A percentile compares a stretch with the other conserved stretches of the same genome.
phyloP scores from a whole-genome alignment of 2,113 vertebrate species.

The Sterrhoptilus dennistouni region DNA sequence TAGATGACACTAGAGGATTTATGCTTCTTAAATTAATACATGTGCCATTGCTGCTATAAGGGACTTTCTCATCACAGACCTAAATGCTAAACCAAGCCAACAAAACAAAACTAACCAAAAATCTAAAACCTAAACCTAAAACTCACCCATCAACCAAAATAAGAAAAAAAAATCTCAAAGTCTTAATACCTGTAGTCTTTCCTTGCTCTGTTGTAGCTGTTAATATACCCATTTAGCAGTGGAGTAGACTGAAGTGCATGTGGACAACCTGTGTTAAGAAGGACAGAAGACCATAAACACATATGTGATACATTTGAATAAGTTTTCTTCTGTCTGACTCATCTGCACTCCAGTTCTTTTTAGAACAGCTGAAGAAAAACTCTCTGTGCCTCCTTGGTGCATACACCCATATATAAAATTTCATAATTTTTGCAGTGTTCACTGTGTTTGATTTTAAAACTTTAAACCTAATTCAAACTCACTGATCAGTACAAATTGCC shows the following conservation, averaged over 20 bases:
- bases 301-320: not conserved
- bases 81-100: not conserved
- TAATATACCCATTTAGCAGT: not conserved
- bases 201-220: not conserved
- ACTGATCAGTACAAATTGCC: not conserved
- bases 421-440: not conserved
- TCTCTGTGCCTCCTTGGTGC: not conserved
- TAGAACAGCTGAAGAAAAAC: not conserved
- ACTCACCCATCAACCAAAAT: not conserved
- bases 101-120: not conserved
- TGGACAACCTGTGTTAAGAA: not conserved
- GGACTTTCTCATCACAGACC: not conserved
- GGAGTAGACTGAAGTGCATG: not conserved
- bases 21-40: not conserved
- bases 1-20: not conserved
- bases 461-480: not conserved
- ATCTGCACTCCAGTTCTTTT: slow-evolving; percentile 26
- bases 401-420: not conserved
- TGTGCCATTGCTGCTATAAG: not conserved
- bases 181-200: not conserved
- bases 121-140: not conserved
- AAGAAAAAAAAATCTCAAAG: not conserved
- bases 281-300: slow-evolving; percentile 20
- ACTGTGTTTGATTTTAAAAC: not conserved
- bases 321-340: not conserved